A percentile compares a stretch with the other conserved stretches of the same genome.
These are phyloP conservation scores for Tetragonula clypearis DNA, from an alignment of 1,140 invertebrate species.

Conservation along the genomic window DNA sequence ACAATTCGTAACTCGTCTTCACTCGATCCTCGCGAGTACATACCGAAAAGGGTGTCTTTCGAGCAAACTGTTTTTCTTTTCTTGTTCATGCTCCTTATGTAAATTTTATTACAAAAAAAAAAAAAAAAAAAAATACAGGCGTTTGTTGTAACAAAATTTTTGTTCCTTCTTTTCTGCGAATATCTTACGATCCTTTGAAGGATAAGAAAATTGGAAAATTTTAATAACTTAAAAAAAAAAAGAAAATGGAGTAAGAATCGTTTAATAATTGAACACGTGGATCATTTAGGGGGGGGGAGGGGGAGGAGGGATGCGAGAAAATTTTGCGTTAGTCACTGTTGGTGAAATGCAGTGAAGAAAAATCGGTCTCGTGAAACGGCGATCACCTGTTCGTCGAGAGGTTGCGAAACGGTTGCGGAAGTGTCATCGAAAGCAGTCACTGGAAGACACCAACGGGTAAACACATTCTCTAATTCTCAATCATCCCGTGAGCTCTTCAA, in stretches of 20 bases:
- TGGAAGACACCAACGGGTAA: slow-evolving; percentile 9
- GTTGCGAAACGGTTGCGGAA: slow-evolving; percentile 15
- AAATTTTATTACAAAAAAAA: too few relatives aligned
- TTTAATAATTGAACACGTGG: neutral
- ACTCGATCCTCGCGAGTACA: neutral
- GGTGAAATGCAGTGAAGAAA: neutral
- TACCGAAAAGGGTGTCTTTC: neutral
- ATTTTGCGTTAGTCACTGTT: neutral
- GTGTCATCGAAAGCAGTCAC: slow-evolving; percentile 22
- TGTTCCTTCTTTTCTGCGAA: too few relatives aligned
- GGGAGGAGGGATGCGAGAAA: neutral
- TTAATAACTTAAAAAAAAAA: neutral
- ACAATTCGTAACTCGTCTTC: slow-evolving; percentile 54
- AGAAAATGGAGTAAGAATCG: neutral
- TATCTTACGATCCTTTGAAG: neutral
- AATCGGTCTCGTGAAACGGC: neutral
- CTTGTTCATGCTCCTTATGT: neutral
- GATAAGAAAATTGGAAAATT: neutral
- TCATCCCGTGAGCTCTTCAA: neutral
- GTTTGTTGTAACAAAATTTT: too few relatives aligned
- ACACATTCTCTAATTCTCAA: slow-evolving; percentile 21
- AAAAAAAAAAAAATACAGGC: too few relatives aligned
- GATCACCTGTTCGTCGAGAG: slow-evolving; percentile 35
- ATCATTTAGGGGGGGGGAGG: neutral
- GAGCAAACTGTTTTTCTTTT: neutral